Evolutionary conservation across 1,140 invertebrate genomes (phyloP), one percentile per base, ranked within the genome.

Genomic region (Drosophila elegans): DNA sequence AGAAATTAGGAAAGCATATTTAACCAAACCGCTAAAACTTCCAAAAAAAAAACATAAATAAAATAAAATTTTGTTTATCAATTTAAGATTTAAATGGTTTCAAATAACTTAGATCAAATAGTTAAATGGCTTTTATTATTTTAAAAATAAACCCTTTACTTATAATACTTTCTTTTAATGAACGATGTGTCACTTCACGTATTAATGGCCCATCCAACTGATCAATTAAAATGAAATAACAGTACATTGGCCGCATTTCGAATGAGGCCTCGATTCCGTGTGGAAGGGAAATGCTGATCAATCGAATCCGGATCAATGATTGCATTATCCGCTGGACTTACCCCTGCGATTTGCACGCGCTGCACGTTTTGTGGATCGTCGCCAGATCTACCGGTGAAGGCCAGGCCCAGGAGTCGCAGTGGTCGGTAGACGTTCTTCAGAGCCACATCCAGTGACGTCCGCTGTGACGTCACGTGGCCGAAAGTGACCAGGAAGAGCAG

Each of bases 341-440:
- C 90, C 41, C 91, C 90, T 11, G 76, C 77, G 49, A 74, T 78
- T 12, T 71, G 74, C 13, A 89, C 56, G 38, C 76, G 75, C 39
- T 91, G 77, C 63, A 91, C 66, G 75, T 91, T 91, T 44, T 61
- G 56, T 21, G 62, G 46, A 69, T 80, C 67, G 39, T 86, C 81
- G 34, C 90, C 91, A 6, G 90, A 85, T 42, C 90, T 71, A 1
- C 90, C 90, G 16, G 73, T 64, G 44, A 91, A 64, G 55, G 83
- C 74, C 61, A 91, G 53, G 10, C 78, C 80, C 11, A 91, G 46
- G 10, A 90, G 60, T 13, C 90, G 81, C 11, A 90, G 45, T 16
- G 89, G 89, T 42, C 90, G 53, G 38, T 91, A 91, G 11, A 64
- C 62, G 46, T 84, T 52, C 29, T 42, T 71, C 10, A 91, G 53